These are phyloP conservation scores for Macrotus californicus DNA, from an alignment of 2,113 vertebrate genomes.

Conservation along the genomic window DNA sequence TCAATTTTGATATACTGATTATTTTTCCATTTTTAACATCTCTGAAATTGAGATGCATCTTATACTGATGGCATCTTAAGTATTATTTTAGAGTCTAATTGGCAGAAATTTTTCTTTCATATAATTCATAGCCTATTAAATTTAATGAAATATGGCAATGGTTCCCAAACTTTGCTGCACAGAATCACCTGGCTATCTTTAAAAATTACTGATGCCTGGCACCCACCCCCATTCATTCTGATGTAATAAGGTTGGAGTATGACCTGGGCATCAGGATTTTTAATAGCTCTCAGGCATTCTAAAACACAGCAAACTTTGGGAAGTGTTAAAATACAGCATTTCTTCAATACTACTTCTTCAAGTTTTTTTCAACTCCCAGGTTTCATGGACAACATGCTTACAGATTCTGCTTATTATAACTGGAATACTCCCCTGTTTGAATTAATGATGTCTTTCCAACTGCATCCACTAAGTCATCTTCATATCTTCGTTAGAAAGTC, in stretches of 20 bases:
- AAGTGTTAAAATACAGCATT: neutral
- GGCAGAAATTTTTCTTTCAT: neutral
- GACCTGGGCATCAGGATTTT: neutral
- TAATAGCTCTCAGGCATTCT: neutral
- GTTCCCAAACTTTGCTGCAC: neutral
- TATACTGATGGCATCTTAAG: neutral
- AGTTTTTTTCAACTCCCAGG: neutral
- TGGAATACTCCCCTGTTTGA: neutral
- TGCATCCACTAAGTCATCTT: neutral
- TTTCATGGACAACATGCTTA: neutral
- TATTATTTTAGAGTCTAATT: neutral
- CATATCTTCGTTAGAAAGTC: neutral
- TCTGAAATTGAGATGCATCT: neutral
- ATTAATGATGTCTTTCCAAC: neutral
- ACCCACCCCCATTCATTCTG: neutral
- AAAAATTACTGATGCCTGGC: neutral
- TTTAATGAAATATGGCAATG: neutral
- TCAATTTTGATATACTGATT: neutral
- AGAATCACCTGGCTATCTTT: neutral
- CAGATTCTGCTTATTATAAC: neutral
- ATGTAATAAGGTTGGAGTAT: neutral
- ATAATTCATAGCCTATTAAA: neutral
- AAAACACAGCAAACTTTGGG: neutral
- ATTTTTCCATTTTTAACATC: neutral
- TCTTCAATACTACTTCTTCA: neutral